These are phyloP conservation scores for Tetragonula carbonaria DNA, from an alignment of 2,888 invertebrate species.

Conservation along the genomic window DNA sequence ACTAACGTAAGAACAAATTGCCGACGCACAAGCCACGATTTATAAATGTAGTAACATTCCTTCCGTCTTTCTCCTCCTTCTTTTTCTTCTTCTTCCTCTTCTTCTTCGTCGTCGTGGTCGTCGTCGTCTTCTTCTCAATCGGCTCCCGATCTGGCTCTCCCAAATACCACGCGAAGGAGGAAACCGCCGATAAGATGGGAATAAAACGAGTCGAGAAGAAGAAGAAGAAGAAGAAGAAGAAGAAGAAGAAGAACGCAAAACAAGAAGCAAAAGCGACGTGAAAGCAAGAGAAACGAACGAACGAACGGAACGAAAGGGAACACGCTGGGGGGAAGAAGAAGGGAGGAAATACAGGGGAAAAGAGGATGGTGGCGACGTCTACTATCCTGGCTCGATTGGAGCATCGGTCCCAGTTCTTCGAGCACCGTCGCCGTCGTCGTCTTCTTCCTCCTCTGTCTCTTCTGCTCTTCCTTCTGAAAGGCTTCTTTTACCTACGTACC, in stretches of 20 bases:
- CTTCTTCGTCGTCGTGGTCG: too few relatives aligned
- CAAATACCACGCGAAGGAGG: conserved; percentile 51
- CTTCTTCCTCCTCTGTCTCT: conserved; percentile 36
- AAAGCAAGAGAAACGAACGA: conserved; percentile 12
- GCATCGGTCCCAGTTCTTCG: conserved; percentile 41
- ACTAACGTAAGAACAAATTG: conserved; percentile 58
- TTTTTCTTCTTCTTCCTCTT: conserved; percentile 1
- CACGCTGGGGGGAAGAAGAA: conserved; percentile 15
- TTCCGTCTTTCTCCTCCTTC: conserved; percentile 10
- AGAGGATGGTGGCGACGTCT: conserved; percentile 35
- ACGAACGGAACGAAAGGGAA: conserved; percentile 13
- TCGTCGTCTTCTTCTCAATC: neutral
- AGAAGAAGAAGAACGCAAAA: conserved; percentile 19
- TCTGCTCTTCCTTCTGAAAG: conserved; percentile 20
- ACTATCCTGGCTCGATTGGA: conserved; percentile 45
- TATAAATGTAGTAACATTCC: conserved; percentile 36
- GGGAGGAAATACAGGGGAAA: neutral
- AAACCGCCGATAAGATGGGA: conserved; percentile 42
- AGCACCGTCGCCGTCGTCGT: conserved; percentile 27
- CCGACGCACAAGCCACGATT: conserved; percentile 26
- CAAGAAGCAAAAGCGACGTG: conserved; percentile 22
- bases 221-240: conserved; percentile 10
- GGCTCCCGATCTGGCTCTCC: conserved; percentile 10
- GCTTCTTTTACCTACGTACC: conserved; percentile 48
- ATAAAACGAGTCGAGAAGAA: conserved; percentile 7